Percentiles rank a stretch among this genome's conserved stretches.
phyloP scores from a whole-genome alignment of 2,113 vertebrate genomes.

The Rhineura floridana region DNA sequence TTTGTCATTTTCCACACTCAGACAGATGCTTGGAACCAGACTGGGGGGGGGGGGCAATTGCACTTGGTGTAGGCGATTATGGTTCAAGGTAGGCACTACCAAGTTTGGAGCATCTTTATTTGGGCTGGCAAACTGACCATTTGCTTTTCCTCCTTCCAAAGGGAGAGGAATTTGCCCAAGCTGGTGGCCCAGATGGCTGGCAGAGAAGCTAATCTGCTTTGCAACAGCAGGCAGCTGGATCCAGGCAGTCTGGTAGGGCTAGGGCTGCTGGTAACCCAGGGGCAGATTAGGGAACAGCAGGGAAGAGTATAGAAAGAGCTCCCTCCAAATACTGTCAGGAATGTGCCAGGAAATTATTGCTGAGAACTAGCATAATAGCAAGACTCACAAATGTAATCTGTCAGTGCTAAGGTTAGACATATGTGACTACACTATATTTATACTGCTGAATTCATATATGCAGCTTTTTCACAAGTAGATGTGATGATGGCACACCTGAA shows the following conservation, averaged over 20 bases:
- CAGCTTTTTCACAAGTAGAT: neutral
- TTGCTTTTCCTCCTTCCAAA: slow-evolving; percentile 68
- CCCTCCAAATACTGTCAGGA: slow-evolving; percentile 83
- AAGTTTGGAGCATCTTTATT: slow-evolving; percentile 52
- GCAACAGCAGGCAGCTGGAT: slow-evolving; percentile 80
- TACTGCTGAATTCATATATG: neutral
- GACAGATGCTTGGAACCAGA: slow-evolving; percentile 61
- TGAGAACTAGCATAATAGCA: slow-evolving; percentile 77
- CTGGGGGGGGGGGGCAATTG: slow-evolving; percentile 76
- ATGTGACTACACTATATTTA: neutral
- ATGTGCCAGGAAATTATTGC: slow-evolving; percentile 85
- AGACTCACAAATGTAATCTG: slow-evolving; percentile 47
- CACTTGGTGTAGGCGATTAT: slow-evolving; percentile 69
- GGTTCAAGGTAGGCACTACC: slow-evolving; percentile 54
- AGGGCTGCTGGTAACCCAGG: slow-evolving; percentile 81
- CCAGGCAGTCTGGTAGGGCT: slow-evolving; percentile 82
- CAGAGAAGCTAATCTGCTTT: slow-evolving; percentile 78
- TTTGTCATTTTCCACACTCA: neutral
- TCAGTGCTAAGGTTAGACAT: slow-evolving; percentile 26
- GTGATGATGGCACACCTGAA: neutral
- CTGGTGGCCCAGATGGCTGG: slow-evolving; percentile 81
- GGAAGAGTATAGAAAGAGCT: slow-evolving; percentile 77
- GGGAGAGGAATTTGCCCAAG: slow-evolving; percentile 80
- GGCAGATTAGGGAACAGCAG: slow-evolving; percentile 84
- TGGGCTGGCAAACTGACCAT: slow-evolving; percentile 66